These are phyloP conservation scores for Acanthaster planci DNA, from an alignment of 35 echinoderm and acorn worm genomes.

Conservation along the genomic window DNA sequence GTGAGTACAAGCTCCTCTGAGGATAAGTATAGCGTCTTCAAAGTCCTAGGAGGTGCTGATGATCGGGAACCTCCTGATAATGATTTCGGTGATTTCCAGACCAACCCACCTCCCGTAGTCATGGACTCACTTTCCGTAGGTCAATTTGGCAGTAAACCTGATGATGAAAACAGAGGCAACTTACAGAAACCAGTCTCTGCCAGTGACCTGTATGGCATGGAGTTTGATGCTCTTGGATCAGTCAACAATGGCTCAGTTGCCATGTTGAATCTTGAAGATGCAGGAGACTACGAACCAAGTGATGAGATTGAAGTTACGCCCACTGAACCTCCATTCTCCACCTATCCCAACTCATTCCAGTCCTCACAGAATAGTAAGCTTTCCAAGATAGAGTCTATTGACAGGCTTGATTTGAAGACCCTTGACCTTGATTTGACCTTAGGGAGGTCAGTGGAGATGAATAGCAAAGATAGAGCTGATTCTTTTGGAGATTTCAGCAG, in stretches of 20 bases:
- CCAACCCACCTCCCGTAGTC: constrained; percentile 5
- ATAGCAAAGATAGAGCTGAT: constrained; percentile 35
- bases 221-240: constrained; percentile 42
- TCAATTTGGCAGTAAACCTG: not conserved
- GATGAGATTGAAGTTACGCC: not conserved
- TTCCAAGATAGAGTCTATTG: constrained; percentile 43
- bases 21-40: constrained; percentile 35
- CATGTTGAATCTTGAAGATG: constrained; percentile 39
- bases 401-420: constrained; percentile 46
- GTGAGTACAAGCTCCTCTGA: constrained; percentile 9
- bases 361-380: constrained; percentile 35
- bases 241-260: not conserved
- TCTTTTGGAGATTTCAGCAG: constrained; percentile 51
- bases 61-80: constrained; percentile 45
- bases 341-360: constrained; percentile 7
- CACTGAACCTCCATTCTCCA: not conserved
- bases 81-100: constrained; percentile 76
- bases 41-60: not conserved
- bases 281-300: not conserved
- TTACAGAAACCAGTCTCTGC: constrained; percentile 38
- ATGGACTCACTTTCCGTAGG: not conserved
- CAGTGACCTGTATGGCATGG: constrained; percentile 48
- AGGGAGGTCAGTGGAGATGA: not conserved
- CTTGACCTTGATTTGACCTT: constrained; percentile 55
- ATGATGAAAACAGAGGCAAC: constrained; percentile 19